These are phyloP conservation scores for Platycheirus rosarum DNA, from an alignment of 2,888 invertebrate genomes.

Conservation along the genomic window DNA sequence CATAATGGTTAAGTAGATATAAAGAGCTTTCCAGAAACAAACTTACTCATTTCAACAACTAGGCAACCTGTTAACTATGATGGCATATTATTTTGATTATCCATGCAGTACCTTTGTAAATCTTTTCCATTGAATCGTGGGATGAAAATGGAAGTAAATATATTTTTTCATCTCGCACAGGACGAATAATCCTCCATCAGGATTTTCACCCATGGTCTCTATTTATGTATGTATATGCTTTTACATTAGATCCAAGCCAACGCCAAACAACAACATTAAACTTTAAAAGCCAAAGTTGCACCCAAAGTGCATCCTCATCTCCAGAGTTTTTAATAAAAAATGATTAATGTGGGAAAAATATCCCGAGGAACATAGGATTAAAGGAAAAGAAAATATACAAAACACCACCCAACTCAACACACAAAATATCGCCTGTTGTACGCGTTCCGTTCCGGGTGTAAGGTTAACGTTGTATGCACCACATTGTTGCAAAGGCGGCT, in stretches of 20 bases:
- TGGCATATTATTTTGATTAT: conserved; percentile 15
- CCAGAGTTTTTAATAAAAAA: conserved; percentile 71
- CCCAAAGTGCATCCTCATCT: conserved; percentile 68
- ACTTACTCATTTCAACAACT: conserved; percentile 11
- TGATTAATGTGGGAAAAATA: conserved; percentile 68
- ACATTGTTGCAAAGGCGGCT: conserved; percentile 38
- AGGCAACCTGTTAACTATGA: conserved; percentile 30
- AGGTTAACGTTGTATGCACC: no score
- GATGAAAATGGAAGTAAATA: no score
- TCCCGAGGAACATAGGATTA: conserved; percentile 54
- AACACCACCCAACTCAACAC: conserved; percentile 17
- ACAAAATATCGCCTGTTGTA: conserved; percentile 22
- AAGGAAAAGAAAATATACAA: conserved; percentile 35
- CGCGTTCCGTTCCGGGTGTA: conserved; percentile 21
- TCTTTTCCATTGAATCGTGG: not conserved
- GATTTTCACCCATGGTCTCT: conserved; percentile 5
- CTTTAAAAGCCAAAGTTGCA: conserved; percentile 58
- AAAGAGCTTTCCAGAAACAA: conserved; percentile 3
- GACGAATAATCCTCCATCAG: conserved; percentile 10
- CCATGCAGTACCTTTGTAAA: not conserved
- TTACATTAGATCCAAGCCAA: no score
- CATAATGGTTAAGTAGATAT: no score
- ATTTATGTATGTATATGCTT: no score
- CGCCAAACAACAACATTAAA: conserved; percentile 30
- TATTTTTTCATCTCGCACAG: not conserved